Percentiles rank a stretch among this genome's conserved stretches.
Evolutionary conservation across 2,113 vertebrate genomes (phyloP).

Genomic region (Variabilichromis moorii): DNA sequence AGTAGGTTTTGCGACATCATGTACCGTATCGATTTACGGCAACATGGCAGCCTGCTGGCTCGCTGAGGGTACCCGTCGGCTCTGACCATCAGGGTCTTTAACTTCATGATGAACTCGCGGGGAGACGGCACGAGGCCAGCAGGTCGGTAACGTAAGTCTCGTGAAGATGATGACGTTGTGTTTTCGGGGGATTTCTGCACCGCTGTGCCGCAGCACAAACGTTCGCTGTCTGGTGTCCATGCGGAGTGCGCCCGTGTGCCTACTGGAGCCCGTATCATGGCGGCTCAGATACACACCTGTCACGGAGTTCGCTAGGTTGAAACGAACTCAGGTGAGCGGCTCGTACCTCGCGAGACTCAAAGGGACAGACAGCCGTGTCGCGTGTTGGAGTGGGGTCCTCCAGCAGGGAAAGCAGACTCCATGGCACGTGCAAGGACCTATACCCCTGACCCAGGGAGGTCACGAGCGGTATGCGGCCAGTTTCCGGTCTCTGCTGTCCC

Average conservation of each 20-base stretch:
- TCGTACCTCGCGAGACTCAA: background rate
- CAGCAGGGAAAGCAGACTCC: background rate
- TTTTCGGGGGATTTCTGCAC: background rate
- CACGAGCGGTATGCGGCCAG: background rate
- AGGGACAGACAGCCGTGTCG: background rate
- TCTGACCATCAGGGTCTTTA: background rate
- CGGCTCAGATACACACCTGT: slow-evolving; percentile 15
- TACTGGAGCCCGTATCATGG: slow-evolving; percentile 14
- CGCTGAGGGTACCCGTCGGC: rapidly evolving
- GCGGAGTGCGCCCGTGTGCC: background rate
- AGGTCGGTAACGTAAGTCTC: background rate
- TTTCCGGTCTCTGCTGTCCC: background rate
- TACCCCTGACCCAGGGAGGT: background rate
- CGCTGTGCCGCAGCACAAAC: background rate
- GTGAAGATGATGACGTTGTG: slow-evolving; percentile 7
- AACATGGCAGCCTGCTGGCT: slow-evolving; percentile 46
- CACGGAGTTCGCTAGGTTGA: background rate
- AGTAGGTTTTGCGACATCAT: slow-evolving; percentile 23
- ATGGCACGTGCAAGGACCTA: background rate
- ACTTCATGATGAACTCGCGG: background rate
- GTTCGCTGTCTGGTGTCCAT: background rate
- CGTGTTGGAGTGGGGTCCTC: background rate
- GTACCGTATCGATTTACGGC: slow-evolving; percentile 49
- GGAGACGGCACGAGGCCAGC: background rate
- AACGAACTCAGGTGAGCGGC: background rate